Evolutionary conservation across 2,797 vertebrate species (phyloP).

Genomic region (Enteromius viviparus): DNA sequence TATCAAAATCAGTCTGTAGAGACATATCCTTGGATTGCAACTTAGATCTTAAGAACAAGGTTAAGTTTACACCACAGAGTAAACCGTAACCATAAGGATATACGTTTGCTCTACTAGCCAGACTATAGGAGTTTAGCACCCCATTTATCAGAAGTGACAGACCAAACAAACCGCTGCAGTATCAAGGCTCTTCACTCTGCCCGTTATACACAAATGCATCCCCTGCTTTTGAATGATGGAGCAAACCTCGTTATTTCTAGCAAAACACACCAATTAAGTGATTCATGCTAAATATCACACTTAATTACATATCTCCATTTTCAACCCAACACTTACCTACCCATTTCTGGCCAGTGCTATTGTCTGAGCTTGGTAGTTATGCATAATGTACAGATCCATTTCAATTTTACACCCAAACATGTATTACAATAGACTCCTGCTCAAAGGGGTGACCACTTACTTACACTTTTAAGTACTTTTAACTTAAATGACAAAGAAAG

Average conservation of each 20-base stretch:
- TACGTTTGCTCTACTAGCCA: background rate
- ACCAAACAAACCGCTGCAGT: slow-evolving; percentile 18
- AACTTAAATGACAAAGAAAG: slow-evolving; percentile 9
- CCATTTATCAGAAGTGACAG: slow-evolving; percentile 26
- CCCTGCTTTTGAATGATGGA: slow-evolving; percentile 37
- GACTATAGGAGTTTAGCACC: background rate
- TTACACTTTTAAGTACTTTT: slow-evolving; percentile 10
- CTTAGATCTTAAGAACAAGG: slow-evolving; percentile 19
- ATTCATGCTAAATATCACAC: slow-evolving; percentile 48
- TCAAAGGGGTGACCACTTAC: slow-evolving; percentile 27
- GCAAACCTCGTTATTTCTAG: slow-evolving; percentile 41
- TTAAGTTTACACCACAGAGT: slow-evolving; percentile 5
- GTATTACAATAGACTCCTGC: slow-evolving; percentile 29
- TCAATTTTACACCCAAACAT: slow-evolving; percentile 37
- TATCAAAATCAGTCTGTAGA: slow-evolving; percentile 44
- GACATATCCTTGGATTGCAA: slow-evolving; percentile 11
- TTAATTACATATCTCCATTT: slow-evolving; percentile 58
- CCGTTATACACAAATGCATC: slow-evolving; percentile 28
- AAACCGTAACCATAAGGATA: background rate
- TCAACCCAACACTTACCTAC: slow-evolving; percentile 45
- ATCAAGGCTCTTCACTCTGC: slow-evolving; percentile 18
- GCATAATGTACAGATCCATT: slow-evolving; percentile 55
- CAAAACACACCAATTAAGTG: slow-evolving; percentile 50
- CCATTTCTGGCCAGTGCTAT: slow-evolving; percentile 43
- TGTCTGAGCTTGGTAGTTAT: slow-evolving; percentile 50